Evolutionary conservation across 2,113 vertebrate genomes (phyloP), one percentile per base, ranked within the genome.

Genomic region (Elephas maximus): DNA sequence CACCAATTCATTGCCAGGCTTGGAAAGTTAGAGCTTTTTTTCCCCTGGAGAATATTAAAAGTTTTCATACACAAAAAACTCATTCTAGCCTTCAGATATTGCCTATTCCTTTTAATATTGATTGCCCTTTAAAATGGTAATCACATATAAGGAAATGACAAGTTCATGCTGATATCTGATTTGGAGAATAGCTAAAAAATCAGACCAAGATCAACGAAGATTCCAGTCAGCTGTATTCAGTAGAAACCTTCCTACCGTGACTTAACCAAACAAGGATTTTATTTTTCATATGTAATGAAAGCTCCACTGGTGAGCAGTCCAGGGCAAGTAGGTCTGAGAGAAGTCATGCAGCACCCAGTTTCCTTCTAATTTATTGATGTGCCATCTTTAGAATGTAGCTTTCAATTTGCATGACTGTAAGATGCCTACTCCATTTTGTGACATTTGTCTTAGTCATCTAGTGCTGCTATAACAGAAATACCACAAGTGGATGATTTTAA

Each of bases 81-180:
- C 84, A 1, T 26, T 33, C 63, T 86, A 37, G 41, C 37, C 21
- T 85, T 95, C 60, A 73, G 21, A 15, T 71, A 69, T 12, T 53
- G 62, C 8, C 60, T 41, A 53, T 93, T 91, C 76, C 63, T 87
- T 48, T 81, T 94, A 96, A 76, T 74, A 91, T 51, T 91, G 60
- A 73, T 17, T 81, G 12, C 6, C 33, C 76, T 93, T 87, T 83
- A 88, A 84, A 93, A 79, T 79, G 45, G 30, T 67, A 76, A 74
- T 73, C 71, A 78, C 17, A 53, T 48, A 33, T 15, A 69, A 23
- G 51, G 37, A 94, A 90, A 89, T 67, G 17, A 69, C 85, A 90
- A 77, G n/a, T 79, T 84, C 60, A 33, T 41, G 12, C 15, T 91
- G 28, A 63, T 62, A 71, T 5, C 15, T 51, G 37, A 77, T 44